Evolutionary conservation across 2,888 invertebrate species (phyloP).

Genomic region (Ceramica pisi): DNA sequence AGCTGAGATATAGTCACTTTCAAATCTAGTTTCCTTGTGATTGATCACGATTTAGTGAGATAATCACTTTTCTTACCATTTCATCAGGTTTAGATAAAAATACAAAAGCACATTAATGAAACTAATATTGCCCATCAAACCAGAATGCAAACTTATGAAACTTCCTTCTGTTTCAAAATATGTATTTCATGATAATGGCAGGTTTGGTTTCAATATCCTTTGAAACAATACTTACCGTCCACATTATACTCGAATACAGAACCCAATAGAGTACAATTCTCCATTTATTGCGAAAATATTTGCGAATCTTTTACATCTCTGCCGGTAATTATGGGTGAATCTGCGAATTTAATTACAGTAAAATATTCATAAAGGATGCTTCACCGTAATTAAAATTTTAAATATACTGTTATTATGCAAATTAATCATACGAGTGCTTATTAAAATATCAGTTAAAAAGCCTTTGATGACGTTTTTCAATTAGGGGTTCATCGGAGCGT

Average conservation of each 20-base stretch:
- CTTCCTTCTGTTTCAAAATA: not conserved
- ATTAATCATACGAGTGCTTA: conserved; percentile 47
- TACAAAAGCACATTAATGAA: not conserved
- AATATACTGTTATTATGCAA: conserved; percentile 45
- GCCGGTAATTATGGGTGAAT: conserved; percentile 40
- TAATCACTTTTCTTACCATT: not conserved
- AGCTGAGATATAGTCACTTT: not conserved
- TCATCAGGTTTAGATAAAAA: not conserved
- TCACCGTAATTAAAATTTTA: conserved; percentile 49
- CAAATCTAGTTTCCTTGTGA: not conserved
- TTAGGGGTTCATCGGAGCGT: conserved; percentile 24
- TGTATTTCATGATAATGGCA: too few relatives aligned
- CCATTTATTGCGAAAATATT: conserved; percentile 35
- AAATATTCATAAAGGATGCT: conserved; percentile 58
- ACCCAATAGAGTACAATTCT: conserved; percentile 24
- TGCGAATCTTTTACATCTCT: conserved; percentile 31
- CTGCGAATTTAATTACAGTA: conserved; percentile 44
- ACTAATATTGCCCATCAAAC: not conserved
- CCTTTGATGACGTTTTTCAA: conserved; percentile 48
- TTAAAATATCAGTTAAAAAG: conserved; percentile 42
- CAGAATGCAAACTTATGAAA: not conserved
- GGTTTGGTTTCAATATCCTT: conserved; percentile 14
- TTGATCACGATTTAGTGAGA: not conserved
- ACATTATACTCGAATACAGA: conserved; percentile 2
- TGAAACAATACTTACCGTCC: conserved; percentile 13